phyloP scores from a whole-genome alignment of 2,797 vertebrate species.

The Adelosebastes latens region DNA sequence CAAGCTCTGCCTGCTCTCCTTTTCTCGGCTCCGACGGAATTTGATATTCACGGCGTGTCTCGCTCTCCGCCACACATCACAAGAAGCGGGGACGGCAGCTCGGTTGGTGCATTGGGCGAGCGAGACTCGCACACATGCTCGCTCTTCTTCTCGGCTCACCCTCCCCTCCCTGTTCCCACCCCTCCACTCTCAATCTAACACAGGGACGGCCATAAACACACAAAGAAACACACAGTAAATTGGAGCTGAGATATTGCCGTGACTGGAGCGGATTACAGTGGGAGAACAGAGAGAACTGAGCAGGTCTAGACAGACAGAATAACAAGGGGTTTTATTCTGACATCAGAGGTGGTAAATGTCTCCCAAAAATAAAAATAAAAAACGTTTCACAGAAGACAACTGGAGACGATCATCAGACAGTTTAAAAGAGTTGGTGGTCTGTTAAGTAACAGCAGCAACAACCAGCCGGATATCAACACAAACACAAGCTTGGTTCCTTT shows the following conservation, averaged over 20 bases:
- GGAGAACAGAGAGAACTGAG: background rate
- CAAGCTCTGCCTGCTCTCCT: conserved; percentile 52
- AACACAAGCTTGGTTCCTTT: background rate
- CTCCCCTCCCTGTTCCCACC: background rate
- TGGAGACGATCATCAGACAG: background rate
- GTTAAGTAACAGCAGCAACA: background rate
- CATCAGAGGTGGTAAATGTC: background rate
- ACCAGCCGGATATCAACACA: background rate
- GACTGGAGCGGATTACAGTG: conserved; percentile 26
- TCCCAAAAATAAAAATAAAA: background rate
- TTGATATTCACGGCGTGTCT: conserved; percentile 69
- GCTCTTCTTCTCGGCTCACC: background rate
- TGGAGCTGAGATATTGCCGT: conserved; percentile 15
- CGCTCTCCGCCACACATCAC: conserved; percentile 49
- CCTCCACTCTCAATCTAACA: background rate
- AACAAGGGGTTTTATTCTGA: background rate
- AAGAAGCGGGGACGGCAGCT: conserved; percentile 22
- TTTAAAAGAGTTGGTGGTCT: background rate
- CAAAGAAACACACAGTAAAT: conserved; percentile 8
- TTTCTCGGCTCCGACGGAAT: conserved; percentile 43
- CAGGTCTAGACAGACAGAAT: conserved; percentile 13
- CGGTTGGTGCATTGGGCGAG: conserved; percentile 55
- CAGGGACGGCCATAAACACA: conserved; percentile 17
- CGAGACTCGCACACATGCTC: conserved; percentile 6
- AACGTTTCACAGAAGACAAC: background rate